Evolutionary conservation across 2,113 vertebrate genomes (phyloP).

Genomic region (Urocolius indicus): DNA sequence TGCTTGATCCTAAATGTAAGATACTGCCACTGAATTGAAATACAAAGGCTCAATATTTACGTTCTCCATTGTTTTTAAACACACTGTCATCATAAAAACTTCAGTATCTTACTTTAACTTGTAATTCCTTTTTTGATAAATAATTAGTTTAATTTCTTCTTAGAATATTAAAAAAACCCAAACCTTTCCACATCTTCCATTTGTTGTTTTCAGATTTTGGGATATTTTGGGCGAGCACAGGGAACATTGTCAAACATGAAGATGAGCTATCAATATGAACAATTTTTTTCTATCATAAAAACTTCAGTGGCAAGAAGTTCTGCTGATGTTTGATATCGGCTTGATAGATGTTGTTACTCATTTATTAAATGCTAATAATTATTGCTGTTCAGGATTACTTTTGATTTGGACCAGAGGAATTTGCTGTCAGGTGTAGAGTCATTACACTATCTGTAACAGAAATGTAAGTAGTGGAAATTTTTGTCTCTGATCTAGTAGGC

Average conservation of each 20-base stretch:
- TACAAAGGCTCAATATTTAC: background rate
- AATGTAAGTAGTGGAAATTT: background rate
- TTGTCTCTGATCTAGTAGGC: background rate
- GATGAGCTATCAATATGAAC: background rate
- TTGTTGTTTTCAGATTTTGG: background rate
- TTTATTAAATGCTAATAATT: background rate
- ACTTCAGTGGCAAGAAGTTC: background rate
- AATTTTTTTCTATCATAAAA: background rate
- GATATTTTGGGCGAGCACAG: background rate
- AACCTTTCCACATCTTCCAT: background rate
- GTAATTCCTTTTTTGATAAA: background rate
- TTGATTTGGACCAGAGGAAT: background rate
- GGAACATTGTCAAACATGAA: background rate
- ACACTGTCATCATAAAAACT: background rate
- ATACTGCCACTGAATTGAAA: background rate
- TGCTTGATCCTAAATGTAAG: background rate
- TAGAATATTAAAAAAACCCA: background rate
- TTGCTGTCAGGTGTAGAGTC: background rate
- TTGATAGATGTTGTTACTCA: background rate
- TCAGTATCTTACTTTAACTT: background rate
- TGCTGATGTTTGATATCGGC: background rate
- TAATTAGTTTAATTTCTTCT: background rate
- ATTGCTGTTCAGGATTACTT: background rate
- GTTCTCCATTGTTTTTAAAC: background rate
- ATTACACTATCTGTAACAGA: background rate